Conservation (phyloP, 2,113 vertebrate genomes). For the Neofelis nebulosa region DNA sequence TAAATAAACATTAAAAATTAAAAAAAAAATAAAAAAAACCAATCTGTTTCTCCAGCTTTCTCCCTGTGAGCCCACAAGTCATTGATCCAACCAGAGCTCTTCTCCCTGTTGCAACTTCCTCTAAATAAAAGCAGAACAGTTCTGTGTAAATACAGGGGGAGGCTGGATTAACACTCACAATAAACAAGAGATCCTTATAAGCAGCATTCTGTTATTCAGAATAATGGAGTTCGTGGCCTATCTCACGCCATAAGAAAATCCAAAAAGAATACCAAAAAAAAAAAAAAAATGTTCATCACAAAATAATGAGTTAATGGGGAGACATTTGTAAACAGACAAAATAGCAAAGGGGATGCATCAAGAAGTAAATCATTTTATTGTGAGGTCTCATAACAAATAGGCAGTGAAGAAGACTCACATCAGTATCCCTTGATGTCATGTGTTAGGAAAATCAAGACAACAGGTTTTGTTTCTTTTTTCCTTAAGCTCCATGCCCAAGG, state of each 20-base stretch:
- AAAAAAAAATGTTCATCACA: background rate
- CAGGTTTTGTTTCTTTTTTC: background rate
- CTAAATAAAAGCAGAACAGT: background rate
- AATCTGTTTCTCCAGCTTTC: background rate
- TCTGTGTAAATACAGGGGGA: background rate
- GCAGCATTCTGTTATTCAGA: background rate
- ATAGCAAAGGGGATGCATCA: background rate
- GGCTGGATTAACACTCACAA: background rate
- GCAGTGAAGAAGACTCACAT: background rate
- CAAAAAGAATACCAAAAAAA: background rate
- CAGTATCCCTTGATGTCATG: background rate
- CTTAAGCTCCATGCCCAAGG: background rate
- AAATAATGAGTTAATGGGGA: background rate
- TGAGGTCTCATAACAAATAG: background rate
- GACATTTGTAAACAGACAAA: background rate
- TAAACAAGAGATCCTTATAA: background rate
- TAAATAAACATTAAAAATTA: too few relatives aligned
- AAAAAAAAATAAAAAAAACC: too few relatives aligned
- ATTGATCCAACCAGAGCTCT: background rate
- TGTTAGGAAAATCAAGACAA: background rate
- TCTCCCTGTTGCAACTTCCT: background rate
- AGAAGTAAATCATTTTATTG: background rate
- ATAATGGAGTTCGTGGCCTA: background rate
- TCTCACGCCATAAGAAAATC: background rate
- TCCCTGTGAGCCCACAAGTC: background rate